Evolutionary conservation across 2,113 vertebrate species (phyloP).

Genomic region (Capreolus pygargus): DNA sequence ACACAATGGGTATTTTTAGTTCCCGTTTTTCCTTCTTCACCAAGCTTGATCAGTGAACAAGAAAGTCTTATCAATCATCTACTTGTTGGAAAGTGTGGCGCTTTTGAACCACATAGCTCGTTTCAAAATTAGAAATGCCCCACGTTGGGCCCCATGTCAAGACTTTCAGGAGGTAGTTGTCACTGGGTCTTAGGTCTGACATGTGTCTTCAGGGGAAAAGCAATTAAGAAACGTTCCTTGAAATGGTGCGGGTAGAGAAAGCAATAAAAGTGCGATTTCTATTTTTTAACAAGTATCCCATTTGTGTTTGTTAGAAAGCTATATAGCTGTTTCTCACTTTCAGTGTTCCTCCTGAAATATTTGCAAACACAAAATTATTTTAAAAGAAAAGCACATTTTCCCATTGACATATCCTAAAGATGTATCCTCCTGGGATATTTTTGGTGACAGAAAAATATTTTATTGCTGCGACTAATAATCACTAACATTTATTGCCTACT

Average conservation of each 20-base stretch:
- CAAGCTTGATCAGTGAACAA: constrained; percentile 62
- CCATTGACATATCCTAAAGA: neutral
- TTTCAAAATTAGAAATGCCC: constrained; percentile 58
- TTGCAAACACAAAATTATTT: constrained; percentile 35
- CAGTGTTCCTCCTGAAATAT: constrained; percentile 5
- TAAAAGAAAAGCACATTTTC: neutral
- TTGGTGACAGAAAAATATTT: constrained; percentile 24
- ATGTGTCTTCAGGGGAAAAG: constrained; percentile 26
- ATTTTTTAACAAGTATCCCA: neutral
- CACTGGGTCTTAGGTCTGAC: constrained; percentile 34
- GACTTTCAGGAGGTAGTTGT: constrained; percentile 27
- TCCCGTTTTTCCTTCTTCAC: constrained; percentile 26
- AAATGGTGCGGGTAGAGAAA: neutral
- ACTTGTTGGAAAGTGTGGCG: neutral
- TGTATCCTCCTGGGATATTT: neutral
- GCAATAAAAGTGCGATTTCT: constrained; percentile 6
- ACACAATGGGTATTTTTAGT: constrained; percentile 54
- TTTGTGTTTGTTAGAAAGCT: constrained; percentile 35
- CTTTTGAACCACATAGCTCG: constrained; percentile 41
- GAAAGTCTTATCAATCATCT: constrained; percentile 67
- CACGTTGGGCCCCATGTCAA: neutral
- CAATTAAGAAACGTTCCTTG: neutral
- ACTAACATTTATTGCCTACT: neutral
- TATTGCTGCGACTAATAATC: neutral
- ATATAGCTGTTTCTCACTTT: neutral